Evolutionary conservation across 2,113 vertebrate genomes (phyloP).

Genomic region (Oryzias celebensis): DNA sequence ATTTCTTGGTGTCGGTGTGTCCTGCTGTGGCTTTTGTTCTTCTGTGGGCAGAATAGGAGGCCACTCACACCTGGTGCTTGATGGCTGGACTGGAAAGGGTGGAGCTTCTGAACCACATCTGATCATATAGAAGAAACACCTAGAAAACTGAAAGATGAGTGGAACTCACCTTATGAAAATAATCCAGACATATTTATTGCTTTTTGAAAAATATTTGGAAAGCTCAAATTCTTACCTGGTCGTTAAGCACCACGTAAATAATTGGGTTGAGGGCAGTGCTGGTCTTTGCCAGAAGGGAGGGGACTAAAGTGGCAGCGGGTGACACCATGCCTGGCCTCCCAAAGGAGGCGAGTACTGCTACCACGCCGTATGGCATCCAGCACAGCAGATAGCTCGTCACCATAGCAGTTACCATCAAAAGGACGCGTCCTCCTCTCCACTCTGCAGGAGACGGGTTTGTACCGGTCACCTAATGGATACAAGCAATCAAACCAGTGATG

Average conservation of each 20-base stretch:
- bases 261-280: slow-evolving; percentile 59
- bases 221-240: slow-evolving; percentile 34
- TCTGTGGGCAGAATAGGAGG: background rate
- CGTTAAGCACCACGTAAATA: slow-evolving; percentile 55
- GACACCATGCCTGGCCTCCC: slow-evolving; percentile 33
- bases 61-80: slow-evolving; percentile 19
- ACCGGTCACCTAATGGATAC: slow-evolving; percentile 23
- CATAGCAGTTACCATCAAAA: slow-evolving; percentile 55
- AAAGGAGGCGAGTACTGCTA: slow-evolving; percentile 52
- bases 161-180: background rate
- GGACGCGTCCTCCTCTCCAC: slow-evolving; percentile 31
- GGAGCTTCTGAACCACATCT: slow-evolving; percentile 38
- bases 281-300: slow-evolving; percentile 54
- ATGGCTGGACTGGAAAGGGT: background rate
- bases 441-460: slow-evolving; percentile 17
- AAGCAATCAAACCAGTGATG: background rate
- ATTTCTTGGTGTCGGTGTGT: background rate
- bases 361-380: slow-evolving; percentile 55
- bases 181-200: background rate
- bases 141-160: slow-evolving; percentile 48
- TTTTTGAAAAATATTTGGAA: background rate
- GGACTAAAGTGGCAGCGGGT: slow-evolving; percentile 31
- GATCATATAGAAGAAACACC: slow-evolving; percentile 48
- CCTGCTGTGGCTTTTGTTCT: slow-evolving; percentile 2
- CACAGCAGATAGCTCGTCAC: slow-evolving; percentile 56